Percentiles rank a stretch among this genome's conserved stretches.
These are phyloP conservation scores for Anguilla pacifica DNA, from an alignment of 2,797 vertebrate genomes.

Conservation along the genomic window DNA sequence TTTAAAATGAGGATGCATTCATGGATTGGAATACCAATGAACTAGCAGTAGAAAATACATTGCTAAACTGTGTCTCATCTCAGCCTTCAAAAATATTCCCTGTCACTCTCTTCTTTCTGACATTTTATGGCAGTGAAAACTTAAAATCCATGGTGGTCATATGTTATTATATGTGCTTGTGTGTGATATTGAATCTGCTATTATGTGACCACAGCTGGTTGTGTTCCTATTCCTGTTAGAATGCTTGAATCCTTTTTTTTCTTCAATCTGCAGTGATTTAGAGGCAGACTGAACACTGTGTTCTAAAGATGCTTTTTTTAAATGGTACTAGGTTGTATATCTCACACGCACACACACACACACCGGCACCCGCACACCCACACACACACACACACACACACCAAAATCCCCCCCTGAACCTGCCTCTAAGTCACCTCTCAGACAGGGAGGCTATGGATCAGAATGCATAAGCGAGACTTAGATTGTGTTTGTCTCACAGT, in stretches of 20 bases:
- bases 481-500: background rate
- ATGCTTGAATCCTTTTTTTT: background rate
- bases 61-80: background rate
- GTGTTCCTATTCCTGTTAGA: background rate
- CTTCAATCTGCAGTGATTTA: background rate
- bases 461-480: background rate
- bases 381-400: slow-evolving; percentile 34
- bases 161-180: background rate
- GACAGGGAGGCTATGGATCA: background rate
- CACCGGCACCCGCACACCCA: background rate
- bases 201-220: background rate
- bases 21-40: background rate
- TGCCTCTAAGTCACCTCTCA: background rate
- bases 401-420: background rate
- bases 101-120: background rate
- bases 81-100: background rate
- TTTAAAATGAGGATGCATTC: background rate
- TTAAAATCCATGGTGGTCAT: background rate
- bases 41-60: background rate
- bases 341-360: slow-evolving; percentile 35
- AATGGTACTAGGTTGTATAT: slow-evolving; percentile 22
- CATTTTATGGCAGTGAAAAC: slow-evolving; percentile 1
- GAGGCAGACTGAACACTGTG: background rate
- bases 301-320: background rate
- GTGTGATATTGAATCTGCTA: background rate